phyloP scores from a whole-genome alignment of 1,140 invertebrate species.

The Stegodyphus dumicola region DNA sequence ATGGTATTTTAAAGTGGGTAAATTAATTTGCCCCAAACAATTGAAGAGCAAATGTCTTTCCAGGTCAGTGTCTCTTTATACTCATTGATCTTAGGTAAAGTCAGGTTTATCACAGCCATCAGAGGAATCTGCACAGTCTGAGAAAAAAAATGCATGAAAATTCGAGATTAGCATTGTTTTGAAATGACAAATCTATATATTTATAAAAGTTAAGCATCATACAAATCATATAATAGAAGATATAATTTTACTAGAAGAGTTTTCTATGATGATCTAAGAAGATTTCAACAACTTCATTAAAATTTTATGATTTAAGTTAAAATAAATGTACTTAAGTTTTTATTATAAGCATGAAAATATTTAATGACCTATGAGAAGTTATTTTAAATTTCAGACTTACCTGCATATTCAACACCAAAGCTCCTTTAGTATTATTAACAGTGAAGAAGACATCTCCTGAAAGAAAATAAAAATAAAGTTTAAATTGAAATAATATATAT shows the following conservation, averaged over 20 bases:
- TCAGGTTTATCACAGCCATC: conserved; percentile 24
- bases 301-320: no score
- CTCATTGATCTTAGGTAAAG: conserved; percentile 10
- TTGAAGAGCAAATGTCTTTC: conserved; percentile 28
- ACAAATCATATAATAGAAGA: no score
- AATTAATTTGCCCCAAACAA: conserved; percentile 38
- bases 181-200: no score
- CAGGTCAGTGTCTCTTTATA: conserved; percentile 16
- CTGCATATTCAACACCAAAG: conserved; percentile 22
- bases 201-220: no score
- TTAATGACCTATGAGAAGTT: no score
- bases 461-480: not conserved
- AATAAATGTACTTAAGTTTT: no score
- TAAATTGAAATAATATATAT: no score
- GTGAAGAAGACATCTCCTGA: conserved; percentile 43
- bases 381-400: not conserved
- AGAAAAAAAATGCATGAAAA: not conserved
- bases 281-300: no score
- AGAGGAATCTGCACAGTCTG: conserved; percentile 26
- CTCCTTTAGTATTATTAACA: conserved; percentile 14
- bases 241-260: no score
- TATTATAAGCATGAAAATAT: no score
- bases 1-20: conserved; percentile 26
- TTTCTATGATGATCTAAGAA: no score
- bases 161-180: no score